These are phyloP conservation scores for Cyclopterus lumpus DNA, from an alignment of 2,797 vertebrate genomes.

Conservation along the genomic window DNA sequence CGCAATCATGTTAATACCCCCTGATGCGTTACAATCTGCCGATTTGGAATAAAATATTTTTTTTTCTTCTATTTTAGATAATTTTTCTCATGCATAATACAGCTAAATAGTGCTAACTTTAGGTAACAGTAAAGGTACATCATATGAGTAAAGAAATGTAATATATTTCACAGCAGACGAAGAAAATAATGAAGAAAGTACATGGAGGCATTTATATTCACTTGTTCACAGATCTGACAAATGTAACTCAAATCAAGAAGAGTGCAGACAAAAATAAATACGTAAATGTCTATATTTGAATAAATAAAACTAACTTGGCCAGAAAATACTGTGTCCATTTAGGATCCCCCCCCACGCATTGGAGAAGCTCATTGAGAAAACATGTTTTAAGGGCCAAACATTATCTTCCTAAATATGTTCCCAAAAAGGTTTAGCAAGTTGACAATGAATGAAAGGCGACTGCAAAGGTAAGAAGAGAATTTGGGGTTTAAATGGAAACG, in stretches of 20 bases:
- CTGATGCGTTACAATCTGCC: background rate
- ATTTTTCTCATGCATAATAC: background rate
- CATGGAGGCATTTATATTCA: background rate
- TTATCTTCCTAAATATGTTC: background rate
- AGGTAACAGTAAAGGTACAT: background rate
- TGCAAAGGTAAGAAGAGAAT: background rate
- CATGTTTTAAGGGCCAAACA: background rate
- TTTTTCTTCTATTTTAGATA: background rate
- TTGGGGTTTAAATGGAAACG: background rate
- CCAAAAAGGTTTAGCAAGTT: background rate
- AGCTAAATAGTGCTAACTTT: background rate
- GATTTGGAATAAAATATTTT: slow-evolving; percentile 1
- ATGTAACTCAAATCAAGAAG: background rate
- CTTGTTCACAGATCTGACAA: background rate
- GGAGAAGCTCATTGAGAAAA: background rate
- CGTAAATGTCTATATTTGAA: background rate
- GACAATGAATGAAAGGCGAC: background rate
- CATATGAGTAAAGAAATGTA: background rate
- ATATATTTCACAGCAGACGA: background rate
- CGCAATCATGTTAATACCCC: background rate
- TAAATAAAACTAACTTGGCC: background rate
- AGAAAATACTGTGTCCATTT: background rate
- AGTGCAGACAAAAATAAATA: background rate
- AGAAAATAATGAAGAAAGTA: background rate
- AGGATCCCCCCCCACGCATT: background rate